Base-by-base conservation (phyloP, 2,113 vertebrate genomes). In the Fulmarus glacialis region DNA sequence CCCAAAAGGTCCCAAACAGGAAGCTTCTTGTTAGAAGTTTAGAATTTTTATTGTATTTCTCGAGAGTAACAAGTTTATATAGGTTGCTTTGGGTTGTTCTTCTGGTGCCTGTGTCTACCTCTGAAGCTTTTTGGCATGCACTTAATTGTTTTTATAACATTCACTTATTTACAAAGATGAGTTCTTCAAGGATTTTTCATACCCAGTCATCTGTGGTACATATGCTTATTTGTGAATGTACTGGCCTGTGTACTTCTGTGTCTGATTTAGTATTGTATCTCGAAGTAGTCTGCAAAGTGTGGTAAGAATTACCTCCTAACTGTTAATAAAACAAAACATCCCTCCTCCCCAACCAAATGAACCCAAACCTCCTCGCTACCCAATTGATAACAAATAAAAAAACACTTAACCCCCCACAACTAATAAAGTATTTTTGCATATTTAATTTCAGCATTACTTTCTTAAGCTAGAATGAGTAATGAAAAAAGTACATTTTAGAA, bases 221-320 rank as follows among this genome's bases (percentile, higher is more conserved):
- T 45, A 5, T 3, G 14, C 32, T 26, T 84, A 27, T 66, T 71
- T 79, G 9, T 79, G 60, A 82, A 58, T 21, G 8, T 82, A 34
- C 16, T 53, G 36, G n/a, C 16, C 38, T 53, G 8, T 82, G n/a
- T 86, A 9, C 13, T 71, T 92, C 70, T 59, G 15, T 71, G 17
- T n/a, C n/a, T 0, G 6, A 0, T 78, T 68, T 47, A 75, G 15
- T 58, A 15, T 27, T 50, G 1, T 38, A 12, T 59, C 8, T 48
- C 87, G 18, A 84, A 62, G 30, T 47, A 64, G 22, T 70, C 45
- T 53, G 43, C 23, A 32, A 81, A 82, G 43, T 78, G 23, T 58
- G 20, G 11, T 42, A 53, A 68, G 16, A 78, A 20, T 62, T 82
- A 4, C 12, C 12, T 70, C 5, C 4, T 18, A 30, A 59, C 52